Base-by-base conservation (phyloP, 2,888 invertebrate genomes). In the Aricia artaxerxes region DNA sequence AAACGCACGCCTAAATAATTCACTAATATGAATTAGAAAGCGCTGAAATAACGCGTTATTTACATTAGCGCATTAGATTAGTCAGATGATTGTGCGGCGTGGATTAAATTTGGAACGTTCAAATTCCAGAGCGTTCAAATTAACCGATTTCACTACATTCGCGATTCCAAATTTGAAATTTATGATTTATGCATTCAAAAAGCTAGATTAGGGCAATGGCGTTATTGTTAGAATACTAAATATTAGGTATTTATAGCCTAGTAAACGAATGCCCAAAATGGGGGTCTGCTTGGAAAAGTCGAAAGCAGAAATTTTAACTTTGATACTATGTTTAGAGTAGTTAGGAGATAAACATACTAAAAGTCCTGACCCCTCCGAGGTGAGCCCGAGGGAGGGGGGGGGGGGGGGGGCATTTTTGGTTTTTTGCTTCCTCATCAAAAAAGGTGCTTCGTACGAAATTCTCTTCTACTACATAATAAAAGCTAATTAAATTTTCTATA, bases 61-160 rank as follows among this genome's bases (percentile, higher is more conserved):
- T 82, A 81, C 83, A 82, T 83, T 82, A 83, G 81, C 82, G 83
- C 82, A 81, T 81, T 81, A 82, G 82, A 82, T 82, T 83, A 82
- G 73, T 80, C 79, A 78, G 64, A 82, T 81, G 81, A 83, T 82
- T 82, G 81, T 81, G 73, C 80, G 78, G 77, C 78, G 77, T 38
- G 53, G 78, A 49, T 78, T 78, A 78, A 78, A 78, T 49, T 78
- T 78, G 72, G 78, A 69, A 69, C 78, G 53, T 49, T 44, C 44
- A 44, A 44, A 44, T 49, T 69, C 44, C 72, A 69, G 31, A 53
- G 35, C 78, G 38, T 72, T 78, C 69, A 78, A 78, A 73, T 78
- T 78, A 78, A 53, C 72, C 38, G 53, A 78, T 78, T 78, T 78
- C 49, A 69, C 69, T 72, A 69, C 35, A 69, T 72, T 73, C 69